Conservation (phyloP, 1,140 invertebrate genomes). For the Eriocheir sinensis region DNA sequence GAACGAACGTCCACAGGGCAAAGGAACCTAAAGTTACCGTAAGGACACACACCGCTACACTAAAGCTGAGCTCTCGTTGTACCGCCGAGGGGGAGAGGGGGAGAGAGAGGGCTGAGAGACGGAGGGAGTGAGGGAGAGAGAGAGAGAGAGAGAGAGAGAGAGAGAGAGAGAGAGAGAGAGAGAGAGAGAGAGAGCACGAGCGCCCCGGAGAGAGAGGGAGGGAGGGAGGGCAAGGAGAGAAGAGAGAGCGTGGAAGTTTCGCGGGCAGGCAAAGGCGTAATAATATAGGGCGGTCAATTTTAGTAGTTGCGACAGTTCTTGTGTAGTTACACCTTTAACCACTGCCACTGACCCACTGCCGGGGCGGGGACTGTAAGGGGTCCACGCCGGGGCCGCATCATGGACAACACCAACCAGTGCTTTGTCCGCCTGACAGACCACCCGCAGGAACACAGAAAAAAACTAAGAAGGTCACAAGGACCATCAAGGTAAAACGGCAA, state of each 20-base stretch:
- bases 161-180: constrained; percentile 2
- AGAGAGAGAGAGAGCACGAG: neutral
- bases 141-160: constrained; percentile 41
- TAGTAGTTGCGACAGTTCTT: constrained; percentile 23
- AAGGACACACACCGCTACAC: constrained; percentile 39
- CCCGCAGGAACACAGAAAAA: neutral
- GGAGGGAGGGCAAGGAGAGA: neutral
- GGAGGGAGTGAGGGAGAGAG: constrained; percentile 35
- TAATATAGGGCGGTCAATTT: constrained; percentile 45
- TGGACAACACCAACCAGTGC: neutral
- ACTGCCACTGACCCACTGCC: constrained; percentile 55
- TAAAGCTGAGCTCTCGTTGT: constrained; percentile 56
- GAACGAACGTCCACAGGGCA: neutral
- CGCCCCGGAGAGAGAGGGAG: neutral
- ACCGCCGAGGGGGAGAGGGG: neutral
- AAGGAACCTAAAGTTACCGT: constrained; percentile 64
- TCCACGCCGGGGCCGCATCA: neutral
- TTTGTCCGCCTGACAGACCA: neutral
- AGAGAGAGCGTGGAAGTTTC: neutral
- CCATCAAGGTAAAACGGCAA: neutral
- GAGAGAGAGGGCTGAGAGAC: constrained; percentile 28
- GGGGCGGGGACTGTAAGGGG: neutral
- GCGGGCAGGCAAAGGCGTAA: neutral
- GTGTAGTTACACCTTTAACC: constrained; percentile 57
- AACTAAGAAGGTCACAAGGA: too few species aligned